Percentiles rank a stretch among this genome's conserved stretches.
phyloP scores from a whole-genome alignment of 2,797 vertebrate genomes.

The Eulemur mongoz region DNA sequence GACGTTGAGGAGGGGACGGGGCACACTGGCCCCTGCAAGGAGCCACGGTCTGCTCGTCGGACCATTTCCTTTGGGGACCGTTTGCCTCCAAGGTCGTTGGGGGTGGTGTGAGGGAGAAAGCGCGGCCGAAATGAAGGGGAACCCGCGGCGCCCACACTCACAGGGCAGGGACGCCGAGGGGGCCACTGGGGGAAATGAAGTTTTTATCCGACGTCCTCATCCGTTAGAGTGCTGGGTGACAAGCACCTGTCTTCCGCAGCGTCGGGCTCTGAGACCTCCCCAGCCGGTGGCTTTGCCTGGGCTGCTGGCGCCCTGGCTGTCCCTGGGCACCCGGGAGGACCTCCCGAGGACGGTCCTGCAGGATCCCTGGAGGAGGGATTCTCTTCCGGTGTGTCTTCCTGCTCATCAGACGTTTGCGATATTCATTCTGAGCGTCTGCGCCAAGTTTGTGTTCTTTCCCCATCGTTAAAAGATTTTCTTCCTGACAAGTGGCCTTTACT shows the following conservation, averaged over 20 bases:
- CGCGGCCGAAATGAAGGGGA: rapidly evolving
- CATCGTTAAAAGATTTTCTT: background rate
- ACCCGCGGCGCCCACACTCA: rapidly evolving
- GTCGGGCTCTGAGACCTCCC: background rate
- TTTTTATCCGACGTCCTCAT: rapidly evolving
- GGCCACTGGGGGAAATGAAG: background rate
- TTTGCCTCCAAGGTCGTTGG: too few species aligned
- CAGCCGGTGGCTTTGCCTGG: rapidly evolving
- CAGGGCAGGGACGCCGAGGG: rapidly evolving
- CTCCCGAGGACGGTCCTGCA: background rate
- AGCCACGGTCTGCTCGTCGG: rapidly evolving
- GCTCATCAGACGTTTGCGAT: background rate
- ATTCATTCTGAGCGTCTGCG: background rate
- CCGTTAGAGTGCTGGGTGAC: too few species aligned
- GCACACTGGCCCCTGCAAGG: background rate
- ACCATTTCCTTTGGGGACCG: background rate
- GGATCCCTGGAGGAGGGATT: rapidly evolving
- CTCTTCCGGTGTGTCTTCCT: background rate
- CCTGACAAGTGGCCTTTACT: rapidly evolving
- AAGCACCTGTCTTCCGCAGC: too few species aligned
- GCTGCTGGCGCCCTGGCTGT: background rate
- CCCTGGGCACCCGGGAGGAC: background rate
- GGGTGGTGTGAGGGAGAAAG: background rate
- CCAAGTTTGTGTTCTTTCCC: background rate
- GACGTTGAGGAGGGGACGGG: rapidly evolving